A percentile compares a stretch with the other conserved stretches of the same genome.
These are phyloP conservation scores for Alligator mississippiensis DNA, from an alignment of 2,113 vertebrate species.

Conservation along the genomic window DNA sequence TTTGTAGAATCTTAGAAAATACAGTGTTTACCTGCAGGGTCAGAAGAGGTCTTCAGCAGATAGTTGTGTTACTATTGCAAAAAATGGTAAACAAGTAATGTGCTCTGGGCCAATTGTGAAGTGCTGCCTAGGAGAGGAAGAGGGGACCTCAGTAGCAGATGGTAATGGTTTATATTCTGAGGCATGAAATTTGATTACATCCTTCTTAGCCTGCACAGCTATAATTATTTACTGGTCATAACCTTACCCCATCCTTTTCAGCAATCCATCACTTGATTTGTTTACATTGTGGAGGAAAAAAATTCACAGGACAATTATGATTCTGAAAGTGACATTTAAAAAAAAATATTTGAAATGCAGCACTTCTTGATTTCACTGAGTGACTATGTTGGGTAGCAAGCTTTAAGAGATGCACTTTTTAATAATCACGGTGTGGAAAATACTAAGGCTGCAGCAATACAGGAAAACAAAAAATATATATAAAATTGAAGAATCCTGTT, in stretches of 20 bases:
- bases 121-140: not conserved
- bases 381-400: not conserved
- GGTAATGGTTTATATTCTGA: not conserved
- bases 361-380: not conserved
- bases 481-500: not conserved
- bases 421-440: not conserved
- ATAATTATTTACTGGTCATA: not conserved
- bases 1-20: not conserved
- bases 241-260: not conserved
- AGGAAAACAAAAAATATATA: not conserved
- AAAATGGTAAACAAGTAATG: not conserved
- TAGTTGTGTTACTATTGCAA: not conserved
- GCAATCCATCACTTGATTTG: not conserved
- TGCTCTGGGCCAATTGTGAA: not conserved
- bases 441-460: not conserved
- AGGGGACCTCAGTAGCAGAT: not conserved
- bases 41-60: not conserved
- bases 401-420: not conserved
- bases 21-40: not conserved
- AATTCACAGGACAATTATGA: not conserved
- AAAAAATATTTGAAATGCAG: not conserved
- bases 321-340: not conserved
- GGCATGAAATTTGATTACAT: not conserved
- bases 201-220: not conserved
- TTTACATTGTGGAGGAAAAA: not conserved